Evolutionary conservation across 1,140 invertebrate genomes (phyloP).

Genomic region (Ostrea denselamellosa): DNA sequence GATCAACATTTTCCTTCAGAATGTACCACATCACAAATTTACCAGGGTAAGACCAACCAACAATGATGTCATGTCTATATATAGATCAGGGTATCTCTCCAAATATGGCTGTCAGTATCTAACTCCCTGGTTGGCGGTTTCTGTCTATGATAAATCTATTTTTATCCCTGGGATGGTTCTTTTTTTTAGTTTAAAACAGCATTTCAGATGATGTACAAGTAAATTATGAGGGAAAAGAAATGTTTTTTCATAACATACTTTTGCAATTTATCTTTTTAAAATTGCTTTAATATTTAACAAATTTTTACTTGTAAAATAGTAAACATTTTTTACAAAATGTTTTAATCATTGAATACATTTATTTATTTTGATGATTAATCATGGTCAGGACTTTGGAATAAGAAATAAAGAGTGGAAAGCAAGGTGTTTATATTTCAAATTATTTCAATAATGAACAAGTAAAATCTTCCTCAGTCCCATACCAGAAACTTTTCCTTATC

Average conservation of each 20-base stretch:
- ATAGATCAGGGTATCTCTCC: constrained; percentile 21
- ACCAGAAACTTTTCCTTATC: background rate
- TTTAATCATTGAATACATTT: too few relatives aligned
- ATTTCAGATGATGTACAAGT: too few relatives aligned
- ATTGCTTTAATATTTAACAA: background rate
- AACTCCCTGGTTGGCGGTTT: constrained; percentile 15
- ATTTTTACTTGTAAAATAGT: background rate
- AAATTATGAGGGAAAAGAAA: too few relatives aligned
- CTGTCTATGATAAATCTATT: background rate
- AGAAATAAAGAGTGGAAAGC: too few relatives aligned
- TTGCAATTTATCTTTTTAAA: background rate
- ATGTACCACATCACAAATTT: constrained; percentile 44
- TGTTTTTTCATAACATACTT: too few relatives aligned
- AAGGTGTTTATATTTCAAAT: too few relatives aligned
- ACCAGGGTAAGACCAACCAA: constrained; percentile 11
- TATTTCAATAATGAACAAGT: too few relatives aligned
- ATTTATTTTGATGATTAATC: too few relatives aligned
- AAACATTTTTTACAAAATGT: background rate
- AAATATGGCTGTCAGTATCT: background rate
- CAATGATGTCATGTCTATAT: constrained; percentile 34
- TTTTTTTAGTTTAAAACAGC: background rate
- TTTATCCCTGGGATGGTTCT: background rate
- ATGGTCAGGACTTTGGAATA: too few relatives aligned
- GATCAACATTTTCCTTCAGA: constrained; percentile 21
- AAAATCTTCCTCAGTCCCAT: background rate